Evolutionary conservation across 1,140 invertebrate genomes (phyloP), one percentile per base, ranked within the genome.

Genomic region (Drosophila paulistorum): DNA sequence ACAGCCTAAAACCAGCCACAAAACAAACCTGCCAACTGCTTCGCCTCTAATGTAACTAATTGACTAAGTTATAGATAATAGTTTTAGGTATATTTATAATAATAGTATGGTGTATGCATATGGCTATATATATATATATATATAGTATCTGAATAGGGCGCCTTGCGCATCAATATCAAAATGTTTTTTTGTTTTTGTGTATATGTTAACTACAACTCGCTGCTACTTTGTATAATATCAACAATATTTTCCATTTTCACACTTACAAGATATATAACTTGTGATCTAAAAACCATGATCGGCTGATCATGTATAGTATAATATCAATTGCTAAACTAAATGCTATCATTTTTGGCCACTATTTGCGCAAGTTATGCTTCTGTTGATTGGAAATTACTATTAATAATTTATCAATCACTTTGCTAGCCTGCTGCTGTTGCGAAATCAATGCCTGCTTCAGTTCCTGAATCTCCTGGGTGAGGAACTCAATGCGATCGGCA

Each of bases 401-500:
- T 42, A 92, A 74, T 60, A 92, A 78, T 67, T 92, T 92, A 62
- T 92, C 91, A 37, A 92, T 92, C 62, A 92, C 91, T 70, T 92
- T 92, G 78, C 83, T 92, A 39, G 91, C 91, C 64, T 92, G 91
- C 20, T 92, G 90, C 48, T 92, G 91, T 66, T 92, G 91, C 11
- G 90, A 91, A 20, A 91, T 84, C 30, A 94, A 92, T 62, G 93
- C 85, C 81, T 94, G 93, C 91, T 95, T 95, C 74, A 95, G 92
- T 86, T 95, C 94, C 78, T 93, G 93, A 51, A 95, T 93, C 91
- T 95, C 94, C 84, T 93, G 93, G 30, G 93, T 94, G 67, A 95
- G 83, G 66, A 93, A 92, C 62, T 94, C 94, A 48, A 95, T 94
- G 67, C 93, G 93, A 72, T 95, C 94, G 0, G 93, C 93, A 71